phyloP scores from a whole-genome alignment of 2,888 invertebrate species.

The Nemotelus pantherinus region DNA sequence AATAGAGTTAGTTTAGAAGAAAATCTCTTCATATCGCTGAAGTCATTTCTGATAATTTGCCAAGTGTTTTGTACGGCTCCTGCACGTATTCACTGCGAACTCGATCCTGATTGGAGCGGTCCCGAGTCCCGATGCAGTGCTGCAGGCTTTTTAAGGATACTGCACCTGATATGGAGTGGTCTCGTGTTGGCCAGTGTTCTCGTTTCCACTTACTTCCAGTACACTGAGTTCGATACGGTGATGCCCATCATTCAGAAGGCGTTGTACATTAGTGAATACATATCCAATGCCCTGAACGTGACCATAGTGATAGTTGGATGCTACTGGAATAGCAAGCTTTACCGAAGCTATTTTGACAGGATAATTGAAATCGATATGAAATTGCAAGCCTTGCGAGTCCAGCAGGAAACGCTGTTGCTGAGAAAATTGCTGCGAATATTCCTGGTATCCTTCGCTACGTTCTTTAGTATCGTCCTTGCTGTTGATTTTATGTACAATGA shows the following conservation, averaged over 20 bases:
- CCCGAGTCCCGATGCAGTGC: not conserved
- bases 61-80: constrained; percentile 39
- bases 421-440: constrained; percentile 11
- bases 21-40: constrained; percentile 15
- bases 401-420: constrained; percentile 3
- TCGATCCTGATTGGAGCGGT: not conserved
- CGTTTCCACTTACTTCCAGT: constrained; percentile 38
- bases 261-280: constrained; percentile 43
- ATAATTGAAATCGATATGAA: constrained; percentile 43
- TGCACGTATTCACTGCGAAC: constrained; percentile 9
- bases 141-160: not conserved
- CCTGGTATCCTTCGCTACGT: not conserved
- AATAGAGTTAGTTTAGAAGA: constrained; percentile 16
- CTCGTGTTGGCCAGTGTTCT: constrained; percentile 13
- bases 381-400: constrained; percentile 26
- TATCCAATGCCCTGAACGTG: constrained; percentile 39
- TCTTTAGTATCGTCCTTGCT: constrained; percentile 24
- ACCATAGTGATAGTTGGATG: constrained; percentile 31
- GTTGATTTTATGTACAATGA: constrained; percentile 42
- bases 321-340: constrained; percentile 29
- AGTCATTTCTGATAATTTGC: constrained; percentile 25
- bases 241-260: constrained; percentile 40
- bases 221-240: constrained; percentile 34
- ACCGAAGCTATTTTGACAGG: constrained; percentile 35
- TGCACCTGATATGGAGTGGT: constrained; percentile 41